These are phyloP conservation scores for Elgonia sp. DNA, from an alignment of 2,888 invertebrate genomes.

Conservation along the genomic window DNA sequence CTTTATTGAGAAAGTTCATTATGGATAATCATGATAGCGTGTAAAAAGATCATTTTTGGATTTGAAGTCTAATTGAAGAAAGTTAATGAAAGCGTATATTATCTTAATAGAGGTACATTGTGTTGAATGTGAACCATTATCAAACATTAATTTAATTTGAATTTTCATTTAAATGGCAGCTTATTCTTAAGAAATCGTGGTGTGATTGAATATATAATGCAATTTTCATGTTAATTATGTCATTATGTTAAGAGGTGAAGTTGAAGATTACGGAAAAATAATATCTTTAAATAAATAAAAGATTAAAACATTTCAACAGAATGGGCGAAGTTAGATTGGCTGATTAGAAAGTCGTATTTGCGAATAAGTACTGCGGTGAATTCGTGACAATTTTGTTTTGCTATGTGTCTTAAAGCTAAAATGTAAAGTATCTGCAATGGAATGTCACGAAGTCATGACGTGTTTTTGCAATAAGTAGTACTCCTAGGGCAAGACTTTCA, in stretches of 20 bases:
- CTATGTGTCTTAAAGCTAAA: conserved; percentile 59
- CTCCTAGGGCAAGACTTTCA: conserved; percentile 51
- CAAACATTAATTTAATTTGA: conserved; percentile 19
- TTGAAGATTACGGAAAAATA: conserved; percentile 23
- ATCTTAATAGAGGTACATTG: conserved; percentile 30
- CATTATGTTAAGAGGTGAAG: conserved; percentile 21
- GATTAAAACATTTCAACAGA: conserved; percentile 27
- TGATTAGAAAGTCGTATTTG: conserved; percentile 72
- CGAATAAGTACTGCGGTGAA: conserved; percentile 40
- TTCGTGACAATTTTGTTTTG: conserved; percentile 70
- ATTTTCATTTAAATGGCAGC: conserved; percentile 18
- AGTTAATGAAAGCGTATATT: conserved; percentile 43
- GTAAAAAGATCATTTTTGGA: conserved; percentile 35
- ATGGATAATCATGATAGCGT: conserved; percentile 37
- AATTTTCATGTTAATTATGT: conserved; percentile 48
- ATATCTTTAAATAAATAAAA: conserved; percentile 45
- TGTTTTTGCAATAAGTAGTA: conserved; percentile 62
- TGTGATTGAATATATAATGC: conserved; percentile 40
- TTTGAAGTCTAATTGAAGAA: conserved; percentile 54
- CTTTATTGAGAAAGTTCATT: conserved; percentile 50
- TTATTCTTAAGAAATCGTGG: not conserved
- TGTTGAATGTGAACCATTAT: conserved; percentile 8
- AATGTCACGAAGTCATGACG: conserved; percentile 71
- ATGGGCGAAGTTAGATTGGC: conserved; percentile 38
- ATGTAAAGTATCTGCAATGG: conserved; percentile 62